Evolutionary conservation across 2,113 vertebrate genomes (phyloP).

Genomic region (Grantiella picta): DNA sequence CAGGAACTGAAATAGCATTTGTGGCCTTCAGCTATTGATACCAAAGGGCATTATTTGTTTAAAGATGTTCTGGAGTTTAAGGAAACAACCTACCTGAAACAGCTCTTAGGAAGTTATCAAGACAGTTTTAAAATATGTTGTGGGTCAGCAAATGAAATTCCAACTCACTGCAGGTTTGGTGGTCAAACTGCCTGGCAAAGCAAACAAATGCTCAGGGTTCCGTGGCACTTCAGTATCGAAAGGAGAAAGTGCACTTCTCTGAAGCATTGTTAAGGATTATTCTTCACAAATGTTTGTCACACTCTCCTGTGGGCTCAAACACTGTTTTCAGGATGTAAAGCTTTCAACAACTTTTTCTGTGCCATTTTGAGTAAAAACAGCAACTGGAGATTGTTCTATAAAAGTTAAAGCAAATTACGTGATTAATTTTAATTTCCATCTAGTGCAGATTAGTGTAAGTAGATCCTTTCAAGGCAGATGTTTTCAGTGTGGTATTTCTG

Average conservation of each 20-base stretch:
- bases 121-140: conserved; percentile 51
- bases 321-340: not conserved
- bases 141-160: conserved; percentile 65
- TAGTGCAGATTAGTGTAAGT: not conserved
- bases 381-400: not conserved
- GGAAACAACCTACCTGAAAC: conserved; percentile 72
- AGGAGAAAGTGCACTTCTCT: conserved; percentile 39
- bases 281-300: not conserved
- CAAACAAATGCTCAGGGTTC: conserved; percentile 59
- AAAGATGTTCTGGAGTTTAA: conserved; percentile 23
- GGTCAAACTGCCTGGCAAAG: conserved; percentile 57
- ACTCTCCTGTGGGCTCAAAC: not conserved
- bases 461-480: not conserved
- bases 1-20: not conserved
- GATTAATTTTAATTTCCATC: not conserved
- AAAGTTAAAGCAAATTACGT: not conserved
- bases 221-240: conserved; percentile 36
- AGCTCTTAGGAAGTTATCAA: conserved; percentile 46
- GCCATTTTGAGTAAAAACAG: not conserved
- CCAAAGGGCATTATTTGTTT: conserved; percentile 35
- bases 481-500: not conserved
- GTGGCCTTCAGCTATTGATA: not conserved
- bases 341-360: not conserved
- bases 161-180: conserved; percentile 47
- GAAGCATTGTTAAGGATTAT: not conserved